Evolutionary conservation across 37 sponge, comb jelly and placozoan species (phyloP).

Genomic region (Oopsacas minuta): DNA sequence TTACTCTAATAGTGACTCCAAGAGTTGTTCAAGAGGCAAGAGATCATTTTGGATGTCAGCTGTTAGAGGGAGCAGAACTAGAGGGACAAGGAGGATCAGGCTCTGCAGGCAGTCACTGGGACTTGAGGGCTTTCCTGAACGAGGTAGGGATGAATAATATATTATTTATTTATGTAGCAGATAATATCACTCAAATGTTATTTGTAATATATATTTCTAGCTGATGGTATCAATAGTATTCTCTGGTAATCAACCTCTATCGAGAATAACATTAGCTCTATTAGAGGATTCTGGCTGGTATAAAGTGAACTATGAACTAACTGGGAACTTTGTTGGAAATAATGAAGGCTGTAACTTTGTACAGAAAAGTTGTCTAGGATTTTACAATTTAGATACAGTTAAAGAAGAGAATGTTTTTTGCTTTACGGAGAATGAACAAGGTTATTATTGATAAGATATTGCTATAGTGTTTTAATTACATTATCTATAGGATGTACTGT

Average conservation of each 20-base stretch:
- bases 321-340: background rate
- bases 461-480: background rate
- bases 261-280: slow-evolving; percentile 8
- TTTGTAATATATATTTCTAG: background rate
- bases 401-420: background rate
- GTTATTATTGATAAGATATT: background rate
- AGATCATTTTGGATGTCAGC: slow-evolving; percentile 47
- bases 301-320: background rate
- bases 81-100: slow-evolving; percentile 69
- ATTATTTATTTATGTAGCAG: too few relatives aligned
- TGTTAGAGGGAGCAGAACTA: slow-evolving; percentile 48
- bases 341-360: background rate
- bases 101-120: slow-evolving; percentile 55
- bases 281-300: background rate
- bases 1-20: background rate
- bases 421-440: background rate
- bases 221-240: background rate
- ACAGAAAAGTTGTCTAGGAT: background rate
- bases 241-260: background rate
- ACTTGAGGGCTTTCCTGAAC: slow-evolving; percentile 34
- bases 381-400: background rate
- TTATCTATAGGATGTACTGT: background rate
- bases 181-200: too few relatives aligned
- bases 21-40: slow-evolving; percentile 25
- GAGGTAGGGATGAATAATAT: too few relatives aligned